Percentiles rank a stretch among this genome's conserved stretches.
phyloP scores from a whole-genome alignment of 2,113 vertebrate genomes.

The Ancistrus triradiatus region DNA sequence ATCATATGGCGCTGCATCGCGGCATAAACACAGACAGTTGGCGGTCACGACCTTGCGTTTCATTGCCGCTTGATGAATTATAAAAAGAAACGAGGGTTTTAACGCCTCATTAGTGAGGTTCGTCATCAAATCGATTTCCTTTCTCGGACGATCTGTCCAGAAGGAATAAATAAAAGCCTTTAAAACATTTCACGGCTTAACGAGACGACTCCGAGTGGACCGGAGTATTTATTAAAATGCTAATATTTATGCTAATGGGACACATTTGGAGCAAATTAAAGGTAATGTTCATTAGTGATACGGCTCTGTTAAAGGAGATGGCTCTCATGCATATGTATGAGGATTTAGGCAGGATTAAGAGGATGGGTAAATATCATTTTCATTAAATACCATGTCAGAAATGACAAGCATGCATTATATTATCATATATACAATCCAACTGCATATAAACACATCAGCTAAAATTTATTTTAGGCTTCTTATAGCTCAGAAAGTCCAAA shows the following conservation, averaged over 20 bases:
- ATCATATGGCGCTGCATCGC: slow-evolving; percentile 9
- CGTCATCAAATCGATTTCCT: neutral
- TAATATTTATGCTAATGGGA: neutral
- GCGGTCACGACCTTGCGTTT: slow-evolving; percentile 9
- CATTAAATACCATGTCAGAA: no score
- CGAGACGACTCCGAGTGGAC: neutral
- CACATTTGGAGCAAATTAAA: no score
- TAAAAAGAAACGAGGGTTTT: neutral
- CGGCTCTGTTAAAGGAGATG: no score
- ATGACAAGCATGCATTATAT: no score
- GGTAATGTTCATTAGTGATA: no score
- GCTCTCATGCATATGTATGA: no score
- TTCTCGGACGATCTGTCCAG: neutral
- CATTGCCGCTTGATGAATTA: neutral
- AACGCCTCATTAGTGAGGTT: neutral
- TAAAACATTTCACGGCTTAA: neutral
- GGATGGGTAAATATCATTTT: no score
- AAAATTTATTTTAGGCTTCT: no score
- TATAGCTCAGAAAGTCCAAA: no score
- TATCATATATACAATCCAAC: no score
- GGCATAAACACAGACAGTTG: slow-evolving; percentile 22
- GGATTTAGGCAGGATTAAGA: no score
- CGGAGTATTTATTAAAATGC: neutral
- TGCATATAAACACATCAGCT: no score
- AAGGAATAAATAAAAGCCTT: neutral